phyloP scores from a whole-genome alignment of 2,113 vertebrate species.

The Xiphophorus couchianus region DNA sequence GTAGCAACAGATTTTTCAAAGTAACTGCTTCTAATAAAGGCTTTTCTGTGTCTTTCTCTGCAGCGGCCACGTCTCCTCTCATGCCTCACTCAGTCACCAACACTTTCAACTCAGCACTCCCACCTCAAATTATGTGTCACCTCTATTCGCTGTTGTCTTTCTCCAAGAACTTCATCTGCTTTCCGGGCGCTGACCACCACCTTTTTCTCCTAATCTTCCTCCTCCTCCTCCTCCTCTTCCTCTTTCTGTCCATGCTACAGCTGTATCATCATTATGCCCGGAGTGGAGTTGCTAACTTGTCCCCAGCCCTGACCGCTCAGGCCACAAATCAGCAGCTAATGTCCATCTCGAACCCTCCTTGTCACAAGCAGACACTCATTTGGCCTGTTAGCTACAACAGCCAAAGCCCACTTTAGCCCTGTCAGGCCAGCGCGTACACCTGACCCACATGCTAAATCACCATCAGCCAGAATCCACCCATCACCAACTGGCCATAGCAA shows the following conservation, averaged over 20 bases:
- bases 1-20: conserved; percentile 27
- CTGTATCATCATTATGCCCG: conserved; percentile 71
- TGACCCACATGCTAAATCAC: conserved; percentile 75
- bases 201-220: conserved; percentile 39
- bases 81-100: conserved; percentile 74
- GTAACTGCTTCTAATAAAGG: conserved; percentile 40
- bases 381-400: conserved; percentile 64
- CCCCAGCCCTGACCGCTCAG: conserved; percentile 66
- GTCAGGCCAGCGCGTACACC: conserved; percentile 68
- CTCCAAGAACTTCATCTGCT: conserved; percentile 66
- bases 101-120: conserved; percentile 73
- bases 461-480: conserved; percentile 64
- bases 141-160: conserved; percentile 65
- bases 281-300: conserved; percentile 58
- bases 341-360: conserved; percentile 70
- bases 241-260: conserved; percentile 44
- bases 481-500: conserved; percentile 66
- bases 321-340: conserved; percentile 78
- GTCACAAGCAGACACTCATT: conserved; percentile 72
- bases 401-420: conserved; percentile 65
- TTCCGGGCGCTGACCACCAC: conserved; percentile 56
- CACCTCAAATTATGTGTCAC: conserved; percentile 76
- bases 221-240: conserved; percentile 44
- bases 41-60: conserved; percentile 32
- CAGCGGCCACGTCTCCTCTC: conserved; percentile 62